Base-by-base conservation (phyloP, 2,113 vertebrate genomes). In the Nyctibius bracteatus region DNA sequence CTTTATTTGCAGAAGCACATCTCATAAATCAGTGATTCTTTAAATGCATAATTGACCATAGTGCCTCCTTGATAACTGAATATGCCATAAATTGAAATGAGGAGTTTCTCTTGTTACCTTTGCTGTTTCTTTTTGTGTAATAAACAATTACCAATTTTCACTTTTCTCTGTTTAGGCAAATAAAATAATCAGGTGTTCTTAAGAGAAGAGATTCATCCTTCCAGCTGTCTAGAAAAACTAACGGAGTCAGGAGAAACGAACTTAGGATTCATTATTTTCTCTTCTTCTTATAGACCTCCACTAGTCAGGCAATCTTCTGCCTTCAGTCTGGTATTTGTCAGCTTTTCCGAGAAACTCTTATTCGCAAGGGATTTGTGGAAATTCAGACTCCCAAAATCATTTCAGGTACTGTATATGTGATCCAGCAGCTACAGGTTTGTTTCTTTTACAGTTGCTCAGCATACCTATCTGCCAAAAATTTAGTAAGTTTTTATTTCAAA, bases 311-410 rank as follows among this genome's bases (percentile, higher is more conserved):
- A 75, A 77, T 99, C 96, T 99, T 99, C 93, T 98, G 97, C 90
- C 98, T 99, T 95, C 99, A 99, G 97, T 99, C 99, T 25, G 99
- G 99, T 41, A 99, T 99, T 86, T 99, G 99, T 98, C 98, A 99
- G 97, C 99, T 99, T 96, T 99, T 99, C 98, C 98, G 99, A 97
- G 99, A 99, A 97, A 99, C 98, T 55, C 98, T 99, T 85, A 98
- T 97, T 98, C 98, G 97, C 74, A 99, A 99, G 96, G 99, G 98
- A 96, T 99, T 99, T 97, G 98, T 99, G 98, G 99, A 99, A 98
- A 99, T 99, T 97, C 99, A 99, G 95, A 99, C 99, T 87, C 99
- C 99, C 65, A 99, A 99, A 98, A 99, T 99, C 85, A 99, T 99
- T 97, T 99, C 99, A 97, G 99, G 99, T 99, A 98, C 75, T 61